phyloP scores from a whole-genome alignment of 2,797 vertebrate species.

The Sylvia borin region DNA sequence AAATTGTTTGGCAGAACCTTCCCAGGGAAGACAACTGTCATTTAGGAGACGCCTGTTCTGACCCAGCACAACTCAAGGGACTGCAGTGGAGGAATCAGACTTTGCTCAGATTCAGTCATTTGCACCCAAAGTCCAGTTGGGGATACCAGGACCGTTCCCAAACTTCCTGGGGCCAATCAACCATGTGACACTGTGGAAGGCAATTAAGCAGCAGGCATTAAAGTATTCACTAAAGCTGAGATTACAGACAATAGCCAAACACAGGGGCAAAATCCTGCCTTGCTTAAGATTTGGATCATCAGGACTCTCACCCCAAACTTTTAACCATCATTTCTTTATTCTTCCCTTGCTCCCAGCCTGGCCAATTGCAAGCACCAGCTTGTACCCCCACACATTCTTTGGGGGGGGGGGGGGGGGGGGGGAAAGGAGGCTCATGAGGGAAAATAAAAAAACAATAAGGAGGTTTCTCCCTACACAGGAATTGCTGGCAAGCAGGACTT shows the following conservation, averaged over 20 bases:
- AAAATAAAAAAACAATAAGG: not conserved
- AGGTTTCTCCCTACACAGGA: not conserved
- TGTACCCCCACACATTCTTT: fast-evolving
- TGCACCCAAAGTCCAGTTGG: not conserved
- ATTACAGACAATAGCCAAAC: not conserved
- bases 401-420: too few species aligned
- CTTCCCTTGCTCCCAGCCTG: not conserved
- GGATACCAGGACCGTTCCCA: not conserved
- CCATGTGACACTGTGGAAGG: not conserved
- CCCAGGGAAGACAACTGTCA: not conserved
- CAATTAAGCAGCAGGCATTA: not conserved
- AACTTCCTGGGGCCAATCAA: not conserved
- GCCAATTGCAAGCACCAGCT: not conserved
- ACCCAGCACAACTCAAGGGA: fast-evolving
- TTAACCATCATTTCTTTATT: not conserved
- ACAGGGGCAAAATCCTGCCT: not conserved
- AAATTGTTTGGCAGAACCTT: not conserved
- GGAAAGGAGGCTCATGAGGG: not conserved
- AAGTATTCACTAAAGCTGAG: not conserved
- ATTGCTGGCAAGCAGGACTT: not conserved
- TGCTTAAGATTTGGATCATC: not conserved
- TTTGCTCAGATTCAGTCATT: not conserved
- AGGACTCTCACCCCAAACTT: not conserved
- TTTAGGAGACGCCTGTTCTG: not conserved
- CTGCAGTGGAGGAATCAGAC: fast-evolving